Base-by-base conservation (phyloP, 2,888 invertebrate species). In the Eueremaeus valkanovi region DNA sequence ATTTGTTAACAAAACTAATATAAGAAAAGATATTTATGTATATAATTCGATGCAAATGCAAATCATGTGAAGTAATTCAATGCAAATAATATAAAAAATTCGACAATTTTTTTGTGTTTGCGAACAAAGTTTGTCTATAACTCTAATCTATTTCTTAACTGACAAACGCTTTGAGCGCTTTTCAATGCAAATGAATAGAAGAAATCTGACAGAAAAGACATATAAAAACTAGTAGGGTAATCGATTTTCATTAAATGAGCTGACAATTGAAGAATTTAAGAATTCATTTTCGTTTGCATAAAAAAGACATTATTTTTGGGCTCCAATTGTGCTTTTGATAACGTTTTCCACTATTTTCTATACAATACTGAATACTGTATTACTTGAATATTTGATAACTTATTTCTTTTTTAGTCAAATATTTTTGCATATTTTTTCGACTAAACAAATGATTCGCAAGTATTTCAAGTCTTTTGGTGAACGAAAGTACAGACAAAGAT, bases 141-240 rank as follows among this genome's bases (percentile, higher is more conserved):
- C 42, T 42, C 55, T 55, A 55, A 55, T 55, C 55, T 55, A 55
- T 55, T 55, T 55, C 21, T 55, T 55, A 55, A 55, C 21, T 55
- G 55, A 55, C 24, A 55, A 55, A 55, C 55, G 55, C 55, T 21
- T 55, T 55, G 24, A 55, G 55, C 9, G 27, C 55, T n/a, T 55
- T 21, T 27, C 21, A 18, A 55, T 55, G 55, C 55, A 55, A 55
- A 55, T 55, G 16, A 55, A 3, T 55, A 3, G 21, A 55, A 27
- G 24, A 55, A 55, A 18, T 9, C 3, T 18, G 11, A 3, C 42
- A n/a, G n/a, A 45, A 45, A 55, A 55, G 27, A 55, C 55, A 18
- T 21, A 55, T 55, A 55, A 55, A 55, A 55, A n/a, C n/a, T n/a
- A n/a, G n/a, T n/a, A n/a, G n/a, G 11, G n/a, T 16, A 55, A 55